Base-by-base conservation (phyloP, 2,113 vertebrate species). In the Phyllostomus discolor region DNA sequence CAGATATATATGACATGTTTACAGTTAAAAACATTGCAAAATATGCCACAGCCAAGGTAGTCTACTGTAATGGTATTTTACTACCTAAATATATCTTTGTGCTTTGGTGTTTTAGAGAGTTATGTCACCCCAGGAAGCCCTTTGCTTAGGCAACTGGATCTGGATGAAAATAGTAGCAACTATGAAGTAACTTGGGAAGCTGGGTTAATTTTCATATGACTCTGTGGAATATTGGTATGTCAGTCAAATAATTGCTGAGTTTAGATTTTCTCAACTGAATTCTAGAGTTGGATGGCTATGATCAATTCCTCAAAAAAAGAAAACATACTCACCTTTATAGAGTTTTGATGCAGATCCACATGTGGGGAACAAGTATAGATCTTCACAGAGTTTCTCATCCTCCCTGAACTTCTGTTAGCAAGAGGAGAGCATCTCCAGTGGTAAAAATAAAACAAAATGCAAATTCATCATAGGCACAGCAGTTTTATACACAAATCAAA, bases 401-500 rank as follows among this genome's bases (percentile, higher is more conserved):
- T 97, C 41, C 33, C 48, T 50, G 62, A 90, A 26, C 48, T 89
- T 81, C 35, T 81, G 62, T 46, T 90, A 94, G 31, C 11, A 62
- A 88, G 69, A 92, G 78, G 31, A 90, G 67, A 84, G 22, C 24
- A 57, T 95, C 84, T 96, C 84, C 43, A 59, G 28, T 59, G 80
- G 72, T 78, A 87, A 97, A 95, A 96, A 88, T 76, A 93, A 95
- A 83, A 85, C 24, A 86, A 96, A 91, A 95, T 89, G 73, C 73
- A 95, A 95, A 96, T 95, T 92, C 19, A 83, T 96, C 81, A 72
- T 66, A 24, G 83, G 15, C 57, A 95, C 28, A 90, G 59, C 90
- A 88, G 90, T 73, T 97, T 95, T 85, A 95, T 88, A 76, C 73
- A 96, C 83, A 98, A 95, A 97, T 81, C 92, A 96, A 97, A 93